phyloP scores from a whole-genome alignment of 1,140 invertebrate genomes.

The Caenorhabditis tropicalis region DNA sequence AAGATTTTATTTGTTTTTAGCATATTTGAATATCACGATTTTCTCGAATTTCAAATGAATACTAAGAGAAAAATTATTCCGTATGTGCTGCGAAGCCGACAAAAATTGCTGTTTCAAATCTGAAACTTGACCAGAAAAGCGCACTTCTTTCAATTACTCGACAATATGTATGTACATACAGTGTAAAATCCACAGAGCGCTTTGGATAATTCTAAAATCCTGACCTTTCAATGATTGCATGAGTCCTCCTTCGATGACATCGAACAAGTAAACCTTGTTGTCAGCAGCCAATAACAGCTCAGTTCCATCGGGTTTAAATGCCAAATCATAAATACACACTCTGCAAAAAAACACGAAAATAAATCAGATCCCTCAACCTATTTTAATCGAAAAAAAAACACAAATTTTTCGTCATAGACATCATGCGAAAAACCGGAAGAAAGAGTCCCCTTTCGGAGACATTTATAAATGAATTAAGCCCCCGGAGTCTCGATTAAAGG shows the following conservation, averaged over 20 bases:
- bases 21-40: no score
- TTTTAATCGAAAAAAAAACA: not conserved
- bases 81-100: no score
- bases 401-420: not conserved
- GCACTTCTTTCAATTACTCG: no score
- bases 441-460: not conserved
- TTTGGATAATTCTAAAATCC: slow-evolving; percentile 50
- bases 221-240: slow-evolving; percentile 85
- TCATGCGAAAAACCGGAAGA: not conserved
- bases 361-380: not conserved
- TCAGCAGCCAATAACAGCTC: slow-evolving; percentile 92
- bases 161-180: not conserved
- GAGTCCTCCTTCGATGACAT: slow-evolving; percentile 86
- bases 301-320: slow-evolving; percentile 91
- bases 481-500: not conserved
- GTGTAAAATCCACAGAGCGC: not conserved
- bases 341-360: slow-evolving; percentile 47
- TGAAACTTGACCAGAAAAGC: no score
- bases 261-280: slow-evolving; percentile 89
- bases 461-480: not conserved
- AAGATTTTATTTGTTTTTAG: no score
- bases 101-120: no score
- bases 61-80: no score
- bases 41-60: no score
- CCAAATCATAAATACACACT: slow-evolving; percentile 89